phyloP scores from a whole-genome alignment of 2,797 vertebrate species.

The Apogon talboti region DNA sequence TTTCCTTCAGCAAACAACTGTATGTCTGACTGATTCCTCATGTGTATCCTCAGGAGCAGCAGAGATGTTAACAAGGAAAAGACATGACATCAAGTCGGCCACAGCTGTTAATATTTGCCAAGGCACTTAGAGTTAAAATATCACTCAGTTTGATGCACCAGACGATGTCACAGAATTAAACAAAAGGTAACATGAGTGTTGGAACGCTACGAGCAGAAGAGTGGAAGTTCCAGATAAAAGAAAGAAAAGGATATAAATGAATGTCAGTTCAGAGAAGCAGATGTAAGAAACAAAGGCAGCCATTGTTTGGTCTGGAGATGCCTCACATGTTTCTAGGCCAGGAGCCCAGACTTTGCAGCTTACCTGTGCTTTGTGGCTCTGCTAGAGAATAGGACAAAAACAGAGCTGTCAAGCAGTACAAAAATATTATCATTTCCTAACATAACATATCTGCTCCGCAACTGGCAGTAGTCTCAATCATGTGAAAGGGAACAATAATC shows the following conservation, averaged over 20 bases:
- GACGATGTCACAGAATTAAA: slow-evolving; percentile 37
- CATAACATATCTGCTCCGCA: slow-evolving; percentile 81
- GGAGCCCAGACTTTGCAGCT: slow-evolving; percentile 84
- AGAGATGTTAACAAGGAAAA: slow-evolving; percentile 51
- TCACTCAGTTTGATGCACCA: slow-evolving; percentile 43
- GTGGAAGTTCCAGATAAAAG: slow-evolving; percentile 48
- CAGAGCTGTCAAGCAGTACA: slow-evolving; percentile 81
- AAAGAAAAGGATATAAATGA: slow-evolving; percentile 57
- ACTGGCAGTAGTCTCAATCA: slow-evolving; percentile 74
- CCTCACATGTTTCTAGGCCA: slow-evolving; percentile 84
- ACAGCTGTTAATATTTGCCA: slow-evolving; percentile 57
- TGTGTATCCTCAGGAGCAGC: slow-evolving; percentile 58
- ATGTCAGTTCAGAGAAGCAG: slow-evolving; percentile 80
- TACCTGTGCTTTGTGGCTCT: slow-evolving; percentile 86
- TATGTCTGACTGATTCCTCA: slow-evolving; percentile 66
- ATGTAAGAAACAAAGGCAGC: slow-evolving; percentile 87
- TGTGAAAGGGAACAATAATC: slow-evolving; percentile 80
- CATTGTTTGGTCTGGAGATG: slow-evolving; percentile 87
- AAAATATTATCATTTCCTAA: slow-evolving; percentile 84
- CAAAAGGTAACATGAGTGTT: slow-evolving; percentile 38
- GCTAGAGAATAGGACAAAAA: slow-evolving; percentile 82
- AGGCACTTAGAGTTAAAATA: slow-evolving; percentile 46
- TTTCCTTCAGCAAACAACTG: slow-evolving; percentile 36
- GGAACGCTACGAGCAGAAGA: slow-evolving; percentile 31
- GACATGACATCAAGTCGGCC: slow-evolving; percentile 55